Conservation (phyloP, 2,888 invertebrate genomes). For the Aplocera efformata region DNA sequence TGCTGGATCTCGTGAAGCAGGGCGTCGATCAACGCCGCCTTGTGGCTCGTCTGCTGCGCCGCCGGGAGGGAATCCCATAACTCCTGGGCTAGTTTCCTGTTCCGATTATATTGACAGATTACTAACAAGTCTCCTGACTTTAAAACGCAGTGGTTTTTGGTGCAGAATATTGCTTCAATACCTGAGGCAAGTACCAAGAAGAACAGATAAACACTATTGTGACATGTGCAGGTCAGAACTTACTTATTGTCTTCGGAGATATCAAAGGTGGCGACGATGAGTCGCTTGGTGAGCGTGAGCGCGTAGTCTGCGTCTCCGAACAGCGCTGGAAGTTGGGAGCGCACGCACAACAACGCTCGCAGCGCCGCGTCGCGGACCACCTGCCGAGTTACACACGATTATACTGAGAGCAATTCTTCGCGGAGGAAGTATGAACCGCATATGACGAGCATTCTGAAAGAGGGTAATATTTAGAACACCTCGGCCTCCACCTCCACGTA, state of each 20-base stretch:
- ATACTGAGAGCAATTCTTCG: not conserved
- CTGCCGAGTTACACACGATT: constrained; percentile 31
- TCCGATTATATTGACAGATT: too few relatives aligned
- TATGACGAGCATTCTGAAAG: too few relatives aligned
- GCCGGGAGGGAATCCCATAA: constrained; percentile 58
- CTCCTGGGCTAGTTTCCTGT: constrained; percentile 62
- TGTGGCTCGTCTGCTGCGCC: constrained; percentile 44
- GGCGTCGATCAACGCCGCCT: constrained; percentile 72
- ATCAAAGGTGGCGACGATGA: constrained; percentile 93
- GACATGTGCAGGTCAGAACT: constrained; percentile 12
- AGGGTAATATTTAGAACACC: too few relatives aligned
- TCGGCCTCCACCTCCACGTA: too few relatives aligned
- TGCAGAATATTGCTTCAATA: too few relatives aligned
- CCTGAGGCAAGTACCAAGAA: not conserved
- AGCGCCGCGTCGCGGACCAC: constrained; percentile 90
- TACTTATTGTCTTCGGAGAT: constrained; percentile 86
- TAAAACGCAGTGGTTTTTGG: too few relatives aligned
- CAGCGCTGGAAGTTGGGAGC: constrained; percentile 85
- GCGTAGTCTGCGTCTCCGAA: constrained; percentile 80
- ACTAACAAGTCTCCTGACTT: too few relatives aligned
- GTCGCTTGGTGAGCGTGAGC: constrained; percentile 83
- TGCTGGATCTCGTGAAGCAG: constrained; percentile 87
- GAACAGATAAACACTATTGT: not conserved
- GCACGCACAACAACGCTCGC: constrained; percentile 86
- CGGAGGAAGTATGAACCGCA: too few relatives aligned